Conservation (phyloP, 1,140 invertebrate genomes). For the Littorina saxatilis region DNA sequence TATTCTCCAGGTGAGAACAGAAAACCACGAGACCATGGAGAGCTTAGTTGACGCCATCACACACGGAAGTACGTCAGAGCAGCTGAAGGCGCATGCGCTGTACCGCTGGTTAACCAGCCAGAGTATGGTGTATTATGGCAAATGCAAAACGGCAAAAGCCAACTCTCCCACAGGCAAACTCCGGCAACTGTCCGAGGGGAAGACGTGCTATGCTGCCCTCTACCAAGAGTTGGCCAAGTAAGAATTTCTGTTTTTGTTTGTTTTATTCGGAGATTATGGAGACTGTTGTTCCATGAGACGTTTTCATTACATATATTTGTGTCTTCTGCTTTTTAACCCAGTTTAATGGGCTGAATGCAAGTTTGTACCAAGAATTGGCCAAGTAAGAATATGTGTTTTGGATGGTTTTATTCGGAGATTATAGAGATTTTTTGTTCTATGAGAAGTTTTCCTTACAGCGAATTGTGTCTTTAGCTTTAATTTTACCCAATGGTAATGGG, state of each 20-base stretch:
- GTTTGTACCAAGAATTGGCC: conserved; percentile 63
- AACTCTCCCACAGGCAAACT: conserved; percentile 56
- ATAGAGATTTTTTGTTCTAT: too few species aligned
- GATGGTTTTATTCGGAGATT: too few species aligned
- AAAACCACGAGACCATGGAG: conserved; percentile 57
- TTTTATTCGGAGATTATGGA: too few species aligned
- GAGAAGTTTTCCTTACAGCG: too few species aligned
- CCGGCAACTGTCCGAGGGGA: conserved; percentile 56
- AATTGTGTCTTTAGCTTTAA: too few species aligned
- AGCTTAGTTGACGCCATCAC: conserved; percentile 63
- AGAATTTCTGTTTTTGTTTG: too few species aligned
- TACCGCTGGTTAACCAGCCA: conserved; percentile 63
- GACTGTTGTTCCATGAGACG: too few species aligned
- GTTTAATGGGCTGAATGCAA: too few species aligned
- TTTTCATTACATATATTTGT: too few species aligned
- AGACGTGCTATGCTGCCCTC: conserved; percentile 51
- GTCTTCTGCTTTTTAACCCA: too few species aligned
- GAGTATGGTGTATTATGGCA: conserved; percentile 50
- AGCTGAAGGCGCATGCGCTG: conserved; percentile 59
- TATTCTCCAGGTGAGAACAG: conserved; percentile 61
- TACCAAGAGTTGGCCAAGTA: conserved; percentile 65
- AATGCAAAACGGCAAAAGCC: conserved; percentile 42
- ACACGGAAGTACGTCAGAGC: conserved; percentile 50
- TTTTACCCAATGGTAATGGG: too few species aligned
- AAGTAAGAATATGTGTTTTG: conserved; percentile 59